A percentile compares a stretch with the other conserved stretches of the same genome.
These are phyloP conservation scores for Lasioglossum villosulum DNA, from an alignment of 2,888 invertebrate genomes.

Conservation along the genomic window DNA sequence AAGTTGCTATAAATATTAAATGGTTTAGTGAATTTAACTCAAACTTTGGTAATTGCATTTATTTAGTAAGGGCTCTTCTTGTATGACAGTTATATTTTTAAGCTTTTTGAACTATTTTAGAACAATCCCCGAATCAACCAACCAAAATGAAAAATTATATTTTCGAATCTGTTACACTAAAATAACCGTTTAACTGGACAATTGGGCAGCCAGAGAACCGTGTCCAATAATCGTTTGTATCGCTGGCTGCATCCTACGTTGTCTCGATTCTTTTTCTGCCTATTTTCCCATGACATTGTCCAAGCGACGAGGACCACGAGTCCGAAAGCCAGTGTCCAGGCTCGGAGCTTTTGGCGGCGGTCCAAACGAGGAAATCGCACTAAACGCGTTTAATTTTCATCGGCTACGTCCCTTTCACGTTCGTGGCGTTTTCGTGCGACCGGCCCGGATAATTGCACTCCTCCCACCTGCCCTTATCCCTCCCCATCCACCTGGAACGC, in stretches of 20 bases:
- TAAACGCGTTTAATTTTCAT: conserved; percentile 52
- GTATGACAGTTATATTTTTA: background rate
- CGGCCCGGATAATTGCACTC: conserved; percentile 50
- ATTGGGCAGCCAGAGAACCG: background rate
- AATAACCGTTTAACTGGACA: background rate
- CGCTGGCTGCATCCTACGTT: background rate
- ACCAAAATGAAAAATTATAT: too few relatives aligned
- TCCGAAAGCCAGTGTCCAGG: conserved; percentile 14
- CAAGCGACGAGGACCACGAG: background rate
- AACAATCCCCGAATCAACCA: background rate
- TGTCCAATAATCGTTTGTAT: conserved; percentile 6
- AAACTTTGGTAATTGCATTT: too few relatives aligned
- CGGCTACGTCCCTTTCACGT: background rate
- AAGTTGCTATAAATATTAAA: too few relatives aligned
- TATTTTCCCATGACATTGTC: background rate
- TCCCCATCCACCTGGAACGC: background rate
- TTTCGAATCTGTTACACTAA: background rate
- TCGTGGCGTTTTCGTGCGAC: conserved; percentile 41
- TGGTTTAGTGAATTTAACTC: too few relatives aligned
- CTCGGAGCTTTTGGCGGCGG: conserved; percentile 31
- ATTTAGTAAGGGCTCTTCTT: too few relatives aligned
- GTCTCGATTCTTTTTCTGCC: background rate
- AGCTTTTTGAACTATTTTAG: background rate
- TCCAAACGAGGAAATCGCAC: conserved; percentile 39
- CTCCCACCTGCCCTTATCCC: background rate